Percentiles rank a stretch among this genome's conserved stretches.
Evolutionary conservation across 2,113 vertebrate species (phyloP).

Genomic region (Pachyramphus minor): DNA sequence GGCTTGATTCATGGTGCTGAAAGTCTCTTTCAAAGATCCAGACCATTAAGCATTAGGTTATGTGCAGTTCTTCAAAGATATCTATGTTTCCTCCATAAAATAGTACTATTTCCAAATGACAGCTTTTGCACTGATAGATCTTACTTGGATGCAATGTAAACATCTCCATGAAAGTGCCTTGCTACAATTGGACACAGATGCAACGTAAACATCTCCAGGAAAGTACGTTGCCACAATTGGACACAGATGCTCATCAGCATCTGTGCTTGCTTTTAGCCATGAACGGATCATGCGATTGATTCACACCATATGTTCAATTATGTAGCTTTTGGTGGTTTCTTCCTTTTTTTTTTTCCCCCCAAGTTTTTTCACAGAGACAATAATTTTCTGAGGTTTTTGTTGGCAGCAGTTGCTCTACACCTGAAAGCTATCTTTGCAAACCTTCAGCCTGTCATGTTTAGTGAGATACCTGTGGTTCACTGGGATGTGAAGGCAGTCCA

Average conservation of each 20-base stretch:
- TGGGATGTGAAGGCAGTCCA: background rate
- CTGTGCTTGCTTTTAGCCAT: background rate
- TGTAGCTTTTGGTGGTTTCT: background rate
- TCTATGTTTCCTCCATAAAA: background rate
- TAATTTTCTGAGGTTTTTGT: background rate
- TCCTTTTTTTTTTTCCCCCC: background rate
- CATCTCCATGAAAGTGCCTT: background rate
- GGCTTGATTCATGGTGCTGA: background rate
- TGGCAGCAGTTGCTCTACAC: rapidly evolving
- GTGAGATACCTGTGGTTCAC: background rate
- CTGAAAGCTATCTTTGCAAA: background rate
- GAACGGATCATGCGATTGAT: background rate
- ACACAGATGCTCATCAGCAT: background rate
- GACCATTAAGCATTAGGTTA: background rate
- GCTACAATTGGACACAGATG: background rate
- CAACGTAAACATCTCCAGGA: too few relatives aligned
- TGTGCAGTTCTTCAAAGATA: background rate
- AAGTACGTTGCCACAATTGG: background rate
- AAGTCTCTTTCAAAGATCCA: background rate
- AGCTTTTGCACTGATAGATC: background rate
- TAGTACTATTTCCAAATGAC: background rate
- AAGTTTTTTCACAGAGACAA: background rate
- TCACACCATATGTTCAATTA: background rate
- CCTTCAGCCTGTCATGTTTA: background rate
- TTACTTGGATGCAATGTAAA: background rate